Percentiles rank a stretch among this genome's conserved stretches.
phyloP scores from a whole-genome alignment of 2,888 invertebrate genomes.

The Brenthis ino region DNA sequence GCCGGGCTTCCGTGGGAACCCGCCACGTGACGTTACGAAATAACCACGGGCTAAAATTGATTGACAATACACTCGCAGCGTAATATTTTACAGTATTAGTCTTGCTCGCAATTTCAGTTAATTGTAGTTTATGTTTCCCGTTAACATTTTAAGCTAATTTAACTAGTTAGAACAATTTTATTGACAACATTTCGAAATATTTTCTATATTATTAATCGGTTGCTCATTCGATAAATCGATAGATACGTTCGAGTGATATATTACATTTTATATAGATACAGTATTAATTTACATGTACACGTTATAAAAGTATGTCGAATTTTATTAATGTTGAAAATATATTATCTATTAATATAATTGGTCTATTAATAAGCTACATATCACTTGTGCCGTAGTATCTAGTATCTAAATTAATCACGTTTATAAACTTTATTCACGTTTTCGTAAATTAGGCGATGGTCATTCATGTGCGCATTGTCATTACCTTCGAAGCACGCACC shows the following conservation, averaged over 20 bases:
- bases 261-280: too few relatives aligned
- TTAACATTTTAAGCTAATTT: neutral
- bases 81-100: conserved; percentile 42
- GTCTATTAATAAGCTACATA: too few relatives aligned
- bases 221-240: too few relatives aligned
- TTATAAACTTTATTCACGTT: neutral
- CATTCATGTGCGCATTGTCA: neutral
- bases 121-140: neutral
- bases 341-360: too few relatives aligned
- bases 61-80: conserved; percentile 60
- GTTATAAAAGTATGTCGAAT: too few relatives aligned
- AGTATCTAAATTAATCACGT: too few relatives aligned
- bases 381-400: too few relatives aligned
- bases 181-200: neutral
- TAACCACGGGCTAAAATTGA: conserved; percentile 77
- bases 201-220: too few relatives aligned
- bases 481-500: conserved; percentile 52
- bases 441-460: conserved; percentile 1
- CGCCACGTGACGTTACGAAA: conserved; percentile 77
- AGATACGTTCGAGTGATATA: too few relatives aligned
- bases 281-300: too few relatives aligned
- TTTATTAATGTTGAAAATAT: too few relatives aligned
- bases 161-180: neutral
- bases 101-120: conserved; percentile 14
- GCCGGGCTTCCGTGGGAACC: conserved; percentile 80